These are phyloP conservation scores for Myrmecobius fasciatus DNA, from an alignment of 2,113 vertebrate species.

Conservation along the genomic window DNA sequence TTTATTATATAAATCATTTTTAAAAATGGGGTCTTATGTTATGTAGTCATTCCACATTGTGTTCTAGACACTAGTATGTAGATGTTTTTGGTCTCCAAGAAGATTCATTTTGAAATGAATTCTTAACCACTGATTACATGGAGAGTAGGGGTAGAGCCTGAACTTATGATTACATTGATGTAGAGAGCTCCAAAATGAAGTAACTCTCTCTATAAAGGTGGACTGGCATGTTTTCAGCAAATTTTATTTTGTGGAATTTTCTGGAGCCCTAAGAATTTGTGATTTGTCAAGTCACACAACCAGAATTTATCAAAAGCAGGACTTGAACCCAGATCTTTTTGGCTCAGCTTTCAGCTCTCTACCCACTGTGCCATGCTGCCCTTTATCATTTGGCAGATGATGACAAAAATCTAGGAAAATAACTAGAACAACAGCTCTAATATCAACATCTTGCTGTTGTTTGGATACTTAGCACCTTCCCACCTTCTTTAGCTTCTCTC, in stretches of 20 bases:
- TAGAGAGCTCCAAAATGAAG: not conserved
- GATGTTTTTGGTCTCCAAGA: not conserved
- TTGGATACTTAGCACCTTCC: not conserved
- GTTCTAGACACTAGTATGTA: not conserved
- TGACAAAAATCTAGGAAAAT: not conserved
- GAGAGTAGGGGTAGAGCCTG: not conserved
- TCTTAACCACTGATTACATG: constrained; percentile 36
- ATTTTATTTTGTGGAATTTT: not conserved
- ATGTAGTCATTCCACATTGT: not conserved
- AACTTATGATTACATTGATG: not conserved
- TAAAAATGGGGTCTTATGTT: not conserved
- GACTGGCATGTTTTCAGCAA: not conserved
- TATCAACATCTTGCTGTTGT: not conserved
- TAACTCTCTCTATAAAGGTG: not conserved
- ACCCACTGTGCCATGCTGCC: not conserved
- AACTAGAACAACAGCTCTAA: not conserved
- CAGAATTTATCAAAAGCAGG: not conserved
- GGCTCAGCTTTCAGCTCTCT: not conserved
- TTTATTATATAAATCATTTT: constrained; percentile 15
- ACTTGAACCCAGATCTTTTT: not conserved
- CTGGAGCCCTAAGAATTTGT: no score
- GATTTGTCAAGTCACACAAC: not conserved
- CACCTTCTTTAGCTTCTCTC: not conserved
- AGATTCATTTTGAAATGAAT: constrained; percentile 32
- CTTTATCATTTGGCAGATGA: not conserved